phyloP scores from a whole-genome alignment of 2,888 invertebrate species.

The Thera obeliscata region DNA sequence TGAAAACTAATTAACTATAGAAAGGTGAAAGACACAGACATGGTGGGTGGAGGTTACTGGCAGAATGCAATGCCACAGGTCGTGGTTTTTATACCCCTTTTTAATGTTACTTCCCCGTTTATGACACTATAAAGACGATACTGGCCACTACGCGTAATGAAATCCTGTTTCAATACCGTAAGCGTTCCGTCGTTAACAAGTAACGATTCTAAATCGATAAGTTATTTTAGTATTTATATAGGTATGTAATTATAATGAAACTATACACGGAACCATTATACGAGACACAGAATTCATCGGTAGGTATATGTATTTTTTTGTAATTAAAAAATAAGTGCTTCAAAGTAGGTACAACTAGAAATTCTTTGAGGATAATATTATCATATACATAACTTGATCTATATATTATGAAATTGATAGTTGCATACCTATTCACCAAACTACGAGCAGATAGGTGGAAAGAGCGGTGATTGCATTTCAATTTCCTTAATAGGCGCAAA shows the following conservation, averaged over 20 bases:
- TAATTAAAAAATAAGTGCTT: no score
- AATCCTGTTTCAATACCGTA: conserved; percentile 79
- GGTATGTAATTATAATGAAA: not conserved
- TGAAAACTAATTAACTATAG: conserved; percentile 22
- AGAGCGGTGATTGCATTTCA: conserved; percentile 22
- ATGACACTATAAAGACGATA: conserved; percentile 83
- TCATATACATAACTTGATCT: no score
- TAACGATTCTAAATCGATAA: conserved; percentile 42
- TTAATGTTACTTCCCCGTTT: conserved; percentile 83
- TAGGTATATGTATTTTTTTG: no score
- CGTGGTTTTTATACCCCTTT: conserved; percentile 77
- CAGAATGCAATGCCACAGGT: conserved; percentile 80
- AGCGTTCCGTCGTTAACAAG: conserved; percentile 51
- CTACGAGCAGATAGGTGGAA: not conserved
- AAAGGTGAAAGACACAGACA: conserved; percentile 55
- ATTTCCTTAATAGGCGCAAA: conserved; percentile 36
- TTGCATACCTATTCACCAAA: no score
- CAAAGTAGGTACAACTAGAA: no score
- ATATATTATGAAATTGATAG: no score
- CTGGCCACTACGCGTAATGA: conserved; percentile 83
- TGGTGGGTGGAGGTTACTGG: conserved; percentile 59
- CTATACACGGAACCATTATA: no score
- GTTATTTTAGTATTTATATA: not conserved
- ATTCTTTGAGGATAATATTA: no score
- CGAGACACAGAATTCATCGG: no score